Evolutionary conservation across 2,797 vertebrate species (phyloP).

Genomic region (Ceryle rudis): DNA sequence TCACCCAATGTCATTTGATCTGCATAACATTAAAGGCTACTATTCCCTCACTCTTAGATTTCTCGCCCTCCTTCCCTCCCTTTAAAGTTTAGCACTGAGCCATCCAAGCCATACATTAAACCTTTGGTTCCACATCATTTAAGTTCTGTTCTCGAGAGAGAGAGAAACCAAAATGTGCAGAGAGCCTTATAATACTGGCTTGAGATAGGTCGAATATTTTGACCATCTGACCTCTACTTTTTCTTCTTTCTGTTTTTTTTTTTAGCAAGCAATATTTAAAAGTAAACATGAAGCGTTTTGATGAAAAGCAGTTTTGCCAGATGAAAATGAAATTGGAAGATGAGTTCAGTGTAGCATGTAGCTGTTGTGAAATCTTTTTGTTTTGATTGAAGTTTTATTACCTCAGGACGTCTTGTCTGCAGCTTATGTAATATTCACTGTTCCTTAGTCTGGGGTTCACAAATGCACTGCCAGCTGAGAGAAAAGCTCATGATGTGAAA

Average conservation of each 20-base stretch:
- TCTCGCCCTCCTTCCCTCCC: not conserved
- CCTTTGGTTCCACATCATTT: conserved; percentile 43
- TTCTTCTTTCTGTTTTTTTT: not conserved
- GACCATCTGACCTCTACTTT: not conserved
- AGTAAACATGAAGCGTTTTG: conserved; percentile 18
- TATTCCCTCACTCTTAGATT: conserved; percentile 20
- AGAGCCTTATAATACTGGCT: not conserved
- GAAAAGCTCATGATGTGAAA: conserved; percentile 14
- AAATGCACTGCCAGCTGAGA: not conserved
- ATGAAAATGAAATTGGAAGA: conserved; percentile 61
- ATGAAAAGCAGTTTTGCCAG: conserved; percentile 18
- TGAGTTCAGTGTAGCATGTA: conserved; percentile 22
- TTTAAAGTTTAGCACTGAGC: conserved; percentile 25
- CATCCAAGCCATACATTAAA: conserved; percentile 27
- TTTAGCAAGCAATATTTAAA: conserved; percentile 35
- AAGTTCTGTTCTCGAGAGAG: not conserved
- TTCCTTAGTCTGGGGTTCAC: conserved; percentile 43
- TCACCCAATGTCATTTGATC: conserved; percentile 43
- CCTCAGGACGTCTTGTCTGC: conserved; percentile 5
- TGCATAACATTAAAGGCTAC: not conserved
- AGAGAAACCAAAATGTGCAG: not conserved
- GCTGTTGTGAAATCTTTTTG: conserved; percentile 51
- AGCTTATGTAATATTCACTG: conserved; percentile 50
- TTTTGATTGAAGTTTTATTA: conserved; percentile 71
- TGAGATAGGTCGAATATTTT: conserved; percentile 32